Percentiles rank a stretch among this genome's conserved stretches.
These are phyloP conservation scores for Hormiphora californensis DNA, from an alignment of 37 sponge, comb jelly and placozoan species.

Conservation along the genomic window DNA sequence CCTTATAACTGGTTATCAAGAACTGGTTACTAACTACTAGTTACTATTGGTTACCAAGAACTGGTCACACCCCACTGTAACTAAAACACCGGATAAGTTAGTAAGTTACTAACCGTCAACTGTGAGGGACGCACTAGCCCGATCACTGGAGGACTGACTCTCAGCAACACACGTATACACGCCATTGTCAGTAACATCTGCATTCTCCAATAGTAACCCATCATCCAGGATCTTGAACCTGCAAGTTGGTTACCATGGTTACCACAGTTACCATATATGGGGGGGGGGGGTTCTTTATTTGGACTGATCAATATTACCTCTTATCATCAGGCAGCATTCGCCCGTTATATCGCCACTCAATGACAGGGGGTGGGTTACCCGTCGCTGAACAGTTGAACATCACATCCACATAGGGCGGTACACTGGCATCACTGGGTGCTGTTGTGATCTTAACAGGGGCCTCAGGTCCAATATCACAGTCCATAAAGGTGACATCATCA, in stretches of 20 bases:
- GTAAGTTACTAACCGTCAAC: slow-evolving; percentile 49
- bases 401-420: slow-evolving; percentile 48
- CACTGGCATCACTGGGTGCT: not conserved
- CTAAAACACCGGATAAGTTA: too few species aligned
- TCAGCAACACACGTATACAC: slow-evolving; percentile 2
- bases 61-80: too few species aligned
- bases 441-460: slow-evolving; percentile 49
- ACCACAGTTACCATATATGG: too few species aligned
- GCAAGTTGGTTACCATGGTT: not conserved
- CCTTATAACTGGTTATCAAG: not conserved
- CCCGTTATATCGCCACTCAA: not conserved
- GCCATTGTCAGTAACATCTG: slow-evolving; percentile 37
- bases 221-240: slow-evolving; percentile 14
- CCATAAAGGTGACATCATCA: slow-evolving; percentile 49
- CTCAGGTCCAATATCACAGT: slow-evolving; percentile 53
- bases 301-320: too few species aligned
- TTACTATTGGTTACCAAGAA: too few species aligned
- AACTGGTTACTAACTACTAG: not conserved
- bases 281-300: too few species aligned
- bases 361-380: not conserved
- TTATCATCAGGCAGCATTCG: slow-evolving; percentile 5
- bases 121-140: slow-evolving; percentile 7
- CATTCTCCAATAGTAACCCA: slow-evolving; percentile 20
- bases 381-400: slow-evolving; percentile 53
- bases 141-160: not conserved